Percentiles rank a stretch among this genome's conserved stretches.
Conservation (phyloP, 2,113 vertebrate species). For the Ibidorhyncha struthersii region DNA sequence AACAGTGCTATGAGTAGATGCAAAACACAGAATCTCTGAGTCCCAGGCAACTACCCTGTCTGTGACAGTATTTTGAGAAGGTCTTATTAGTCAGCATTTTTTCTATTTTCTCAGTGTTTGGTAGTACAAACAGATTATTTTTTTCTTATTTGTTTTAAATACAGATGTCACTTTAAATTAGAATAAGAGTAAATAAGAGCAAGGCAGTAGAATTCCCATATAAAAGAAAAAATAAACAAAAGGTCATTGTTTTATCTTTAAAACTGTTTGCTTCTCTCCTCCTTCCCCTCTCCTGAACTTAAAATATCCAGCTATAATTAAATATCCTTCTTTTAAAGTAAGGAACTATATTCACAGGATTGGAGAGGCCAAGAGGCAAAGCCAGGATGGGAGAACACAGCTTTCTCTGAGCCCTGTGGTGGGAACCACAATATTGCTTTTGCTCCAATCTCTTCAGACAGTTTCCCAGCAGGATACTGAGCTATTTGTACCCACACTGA, state of each 20-base stretch:
- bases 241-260: conserved; percentile 39
- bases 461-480: neutral
- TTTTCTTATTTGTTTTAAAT: neutral
- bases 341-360: conserved; percentile 27
- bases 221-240: conserved; percentile 55
- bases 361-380: conserved; percentile 51
- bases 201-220: conserved; percentile 54
- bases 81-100: neutral
- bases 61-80: neutral
- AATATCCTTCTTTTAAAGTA: conserved; percentile 70
- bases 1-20: neutral
- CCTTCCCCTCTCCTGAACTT: conserved; percentile 50
- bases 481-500: neutral
- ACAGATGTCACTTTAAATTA: conserved; percentile 6
- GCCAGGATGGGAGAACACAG: conserved; percentile 45
- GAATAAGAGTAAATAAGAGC: neutral
- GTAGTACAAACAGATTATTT: neutral
- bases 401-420: neutral
- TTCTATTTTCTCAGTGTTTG: neutral
- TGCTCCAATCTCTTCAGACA: neutral
- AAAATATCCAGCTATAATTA: conserved; percentile 73
- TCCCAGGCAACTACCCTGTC: neutral
- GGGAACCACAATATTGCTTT: neutral
- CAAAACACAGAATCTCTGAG: neutral
- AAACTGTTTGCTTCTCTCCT: conserved; percentile 55